A percentile compares a stretch with the other conserved stretches of the same genome.
These are phyloP conservation scores for Sinonovacula constricta DNA, from an alignment of 1,140 invertebrate species.

Conservation along the genomic window DNA sequence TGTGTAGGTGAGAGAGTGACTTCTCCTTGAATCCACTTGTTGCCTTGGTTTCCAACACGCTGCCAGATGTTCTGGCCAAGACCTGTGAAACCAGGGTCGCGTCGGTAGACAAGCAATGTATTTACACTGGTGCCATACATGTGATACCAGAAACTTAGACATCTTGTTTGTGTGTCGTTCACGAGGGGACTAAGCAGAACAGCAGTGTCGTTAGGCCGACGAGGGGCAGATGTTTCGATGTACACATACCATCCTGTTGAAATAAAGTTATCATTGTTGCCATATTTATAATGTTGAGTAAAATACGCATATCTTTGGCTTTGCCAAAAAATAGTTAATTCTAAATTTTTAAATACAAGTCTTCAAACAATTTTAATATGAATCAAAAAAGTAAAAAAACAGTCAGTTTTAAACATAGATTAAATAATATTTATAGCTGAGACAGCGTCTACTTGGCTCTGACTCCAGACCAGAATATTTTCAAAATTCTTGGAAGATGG, in stretches of 20 bases:
- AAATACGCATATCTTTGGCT: neutral
- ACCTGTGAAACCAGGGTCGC: conserved; percentile 2
- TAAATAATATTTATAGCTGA: no score
- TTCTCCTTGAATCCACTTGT: conserved; percentile 65
- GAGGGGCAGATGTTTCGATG: conserved; percentile 65
- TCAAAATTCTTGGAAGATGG: no score
- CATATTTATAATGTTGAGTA: neutral
- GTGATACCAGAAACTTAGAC: conserved; percentile 76
- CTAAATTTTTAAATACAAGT: no score
- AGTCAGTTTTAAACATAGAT: no score
- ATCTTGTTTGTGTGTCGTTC: conserved; percentile 50
- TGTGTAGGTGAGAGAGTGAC: conserved; percentile 57
- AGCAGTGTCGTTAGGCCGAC: conserved; percentile 82
- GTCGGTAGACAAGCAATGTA: conserved; percentile 58
- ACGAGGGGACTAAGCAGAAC: conserved; percentile 82
- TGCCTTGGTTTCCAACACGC: conserved; percentile 64
- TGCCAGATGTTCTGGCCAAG: conserved; percentile 61
- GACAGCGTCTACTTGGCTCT: no score
- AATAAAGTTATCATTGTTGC: conserved; percentile 9
- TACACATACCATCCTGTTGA: conserved; percentile 70
- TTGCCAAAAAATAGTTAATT: no score
- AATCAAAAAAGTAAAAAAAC: no score
- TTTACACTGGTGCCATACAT: conserved; percentile 75
- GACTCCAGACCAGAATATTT: no score
- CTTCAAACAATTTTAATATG: no score